Evolutionary conservation across 1,140 invertebrate genomes (phyloP), one percentile per base, ranked within the genome.

Genomic region (Tetramorium parvispinum): DNA sequence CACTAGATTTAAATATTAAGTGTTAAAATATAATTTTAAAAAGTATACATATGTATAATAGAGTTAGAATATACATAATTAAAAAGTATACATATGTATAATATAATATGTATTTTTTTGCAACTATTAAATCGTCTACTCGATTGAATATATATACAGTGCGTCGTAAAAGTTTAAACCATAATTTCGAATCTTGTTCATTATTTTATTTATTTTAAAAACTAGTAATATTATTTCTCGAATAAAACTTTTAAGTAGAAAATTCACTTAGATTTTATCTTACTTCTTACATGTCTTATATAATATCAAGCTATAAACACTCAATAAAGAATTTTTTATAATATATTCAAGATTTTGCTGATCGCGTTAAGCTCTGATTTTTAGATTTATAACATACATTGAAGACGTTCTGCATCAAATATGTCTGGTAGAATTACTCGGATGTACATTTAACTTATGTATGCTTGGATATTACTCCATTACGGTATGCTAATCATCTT

Each of bases 391-490:
- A 49, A 27, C 78, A 0, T 32, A 81, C 0, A 88, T 92, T 8
- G 92, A 93, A 79, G 59, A 85, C 8, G 68, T 92, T 51, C 85
- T 94, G 37, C 91, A 92, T 70, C 90, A 91, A 70, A 88, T 93
- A 73, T 92, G 92, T 73, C 78, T 94, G 32, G 87, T 94, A 7
- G 92, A 94, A 90, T 90, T 93, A 53, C 59, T 93, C 0, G 92
- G 93, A 32, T 93, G 92, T 63, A 93, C 92, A 0, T 78, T 93
- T 78, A 93, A 92, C 40, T 92, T 93, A 59, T 94, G 93, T 76
- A 90, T 93, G 61, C 77, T 93, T 37, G 91, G 88, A 81, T 93
- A 93, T 89, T 92, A 92, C 68, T 88, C 90, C 46, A 89, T 93
- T 49, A 91, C 83, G 90, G 93, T 92, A 90, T 8, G 85, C 76